Evolutionary conservation across 2,113 vertebrate species (phyloP), one percentile per base, ranked within the genome.

Genomic region (Neolamprologus longior): DNA sequence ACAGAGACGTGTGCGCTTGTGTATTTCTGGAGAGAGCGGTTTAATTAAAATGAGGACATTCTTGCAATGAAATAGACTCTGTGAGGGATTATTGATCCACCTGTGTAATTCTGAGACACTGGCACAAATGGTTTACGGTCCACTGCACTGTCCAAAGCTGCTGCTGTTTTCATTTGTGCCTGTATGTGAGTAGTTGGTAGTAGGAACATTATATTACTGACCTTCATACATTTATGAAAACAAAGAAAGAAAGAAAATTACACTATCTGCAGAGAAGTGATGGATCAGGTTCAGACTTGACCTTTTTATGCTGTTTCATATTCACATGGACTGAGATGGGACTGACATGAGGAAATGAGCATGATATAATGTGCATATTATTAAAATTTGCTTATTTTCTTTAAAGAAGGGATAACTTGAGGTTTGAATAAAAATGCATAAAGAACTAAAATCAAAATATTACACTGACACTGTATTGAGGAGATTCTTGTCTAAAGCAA

Each of bases 71-170:
- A 63, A 84, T 82, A 82, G 79, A 57, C 31, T 63, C 86, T 89
- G 79, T 80, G 78, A 88, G 73, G 80, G 76, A 85, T 91, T 89
- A 81, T 35, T 82, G 66, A 83, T 84, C 54, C 53, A 86, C 55
- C 55, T 50, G 50, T 55, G 82, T 26, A 35, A 50, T 53, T 54
- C 40, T 78, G 45, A 78, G 40, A 78, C 45, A 78, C 45, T 79
- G 68, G 33, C 24, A 73, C 31, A 52, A 66, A 21, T 42, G 33
- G 5, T 81, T 81, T 28, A 26, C 11, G 10, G 19, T 52, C 19
- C 21, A 40, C 7, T 80, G 11, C 15, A 31, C 24, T 5, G 26
- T 35, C 47, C 21, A 19, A 24, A 15, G 37, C 33, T 21, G 35
- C 7, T 40, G 21, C 45, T 33, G 53, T 50, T 47, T 54, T 87